Percentiles rank a stretch among this genome's conserved stretches.
Evolutionary conservation across 2,797 vertebrate species (phyloP).

Genomic region (Etheostoma nigrum): DNA sequence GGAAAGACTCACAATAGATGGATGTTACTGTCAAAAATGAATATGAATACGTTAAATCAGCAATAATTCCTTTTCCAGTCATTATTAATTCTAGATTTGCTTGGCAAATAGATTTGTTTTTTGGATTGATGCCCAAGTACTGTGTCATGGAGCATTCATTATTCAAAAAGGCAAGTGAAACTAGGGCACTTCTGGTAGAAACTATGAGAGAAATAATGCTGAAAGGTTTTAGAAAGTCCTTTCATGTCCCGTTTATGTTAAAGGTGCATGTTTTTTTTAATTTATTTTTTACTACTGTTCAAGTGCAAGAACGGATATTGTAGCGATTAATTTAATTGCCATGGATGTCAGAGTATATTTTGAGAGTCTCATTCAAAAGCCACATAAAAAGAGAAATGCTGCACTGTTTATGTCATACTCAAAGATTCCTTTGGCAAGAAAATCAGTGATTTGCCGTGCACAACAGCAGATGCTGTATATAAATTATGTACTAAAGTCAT

Average conservation of each 20-base stretch:
- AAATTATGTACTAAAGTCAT: conserved; percentile 81
- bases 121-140: conserved; percentile 62
- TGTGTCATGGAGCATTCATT: conserved; percentile 69
- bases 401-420: conserved; percentile 63
- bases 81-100: conserved; percentile 71
- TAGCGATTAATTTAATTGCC: conserved; percentile 72
- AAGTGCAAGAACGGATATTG: conserved; percentile 48
- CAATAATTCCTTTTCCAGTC: conserved; percentile 58
- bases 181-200: conserved; percentile 57
- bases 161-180: conserved; percentile 64
- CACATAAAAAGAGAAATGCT: conserved; percentile 21
- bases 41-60: conserved; percentile 61
- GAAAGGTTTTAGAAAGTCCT: conserved; percentile 70
- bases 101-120: conserved; percentile 67
- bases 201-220: conserved; percentile 61
- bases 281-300: conserved; percentile 24
- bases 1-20: conserved; percentile 57
- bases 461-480: conserved; percentile 80
- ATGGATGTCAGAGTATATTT: conserved; percentile 67
- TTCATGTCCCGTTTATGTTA: conserved; percentile 65
- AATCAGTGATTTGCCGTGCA: conserved; percentile 65
- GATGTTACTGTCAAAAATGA: conserved; percentile 55
- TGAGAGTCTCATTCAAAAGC: conserved; percentile 51
- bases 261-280: background rate
- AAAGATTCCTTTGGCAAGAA: conserved; percentile 73